Conservation (phyloP, 2,797 vertebrate genomes). For the Lithobates sylvaticus region DNA sequence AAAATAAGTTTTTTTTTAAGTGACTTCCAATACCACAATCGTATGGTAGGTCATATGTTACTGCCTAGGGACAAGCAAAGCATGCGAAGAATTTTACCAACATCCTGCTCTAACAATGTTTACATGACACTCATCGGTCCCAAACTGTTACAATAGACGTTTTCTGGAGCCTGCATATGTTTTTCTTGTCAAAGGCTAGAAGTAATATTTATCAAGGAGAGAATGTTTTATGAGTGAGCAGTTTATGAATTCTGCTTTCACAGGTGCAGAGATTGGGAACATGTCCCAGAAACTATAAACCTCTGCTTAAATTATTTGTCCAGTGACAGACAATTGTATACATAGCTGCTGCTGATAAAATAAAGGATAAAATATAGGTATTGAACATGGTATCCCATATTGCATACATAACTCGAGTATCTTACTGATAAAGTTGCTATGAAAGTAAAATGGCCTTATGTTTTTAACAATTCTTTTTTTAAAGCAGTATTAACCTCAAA, state of each 20-base stretch:
- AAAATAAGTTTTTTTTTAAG: conserved; percentile 51
- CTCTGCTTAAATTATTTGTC: background rate
- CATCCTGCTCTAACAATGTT: conserved; percentile 70
- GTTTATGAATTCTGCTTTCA: conserved; percentile 9
- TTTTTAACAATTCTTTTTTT: no score
- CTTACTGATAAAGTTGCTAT: no score
- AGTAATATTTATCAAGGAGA: background rate
- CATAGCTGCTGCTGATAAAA: background rate
- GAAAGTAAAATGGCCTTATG: no score
- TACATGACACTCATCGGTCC: conserved; percentile 51
- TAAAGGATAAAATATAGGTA: no score
- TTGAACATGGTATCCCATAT: no score
- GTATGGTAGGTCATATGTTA: conserved; percentile 64
- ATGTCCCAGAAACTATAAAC: background rate
- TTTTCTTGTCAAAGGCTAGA: conserved; percentile 9
- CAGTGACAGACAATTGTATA: background rate
- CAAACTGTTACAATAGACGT: conserved; percentile 40
- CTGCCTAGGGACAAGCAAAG: conserved; percentile 69
- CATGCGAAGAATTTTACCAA: conserved; percentile 83
- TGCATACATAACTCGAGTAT: no score
- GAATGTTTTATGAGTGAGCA: background rate
- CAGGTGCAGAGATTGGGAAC: background rate
- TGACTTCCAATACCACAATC: conserved; percentile 50
- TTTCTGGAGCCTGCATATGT: conserved; percentile 32
- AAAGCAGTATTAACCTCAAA: no score